Base-by-base conservation (phyloP, 1,140 invertebrate genomes). In the Tribolium castaneum region DNA sequence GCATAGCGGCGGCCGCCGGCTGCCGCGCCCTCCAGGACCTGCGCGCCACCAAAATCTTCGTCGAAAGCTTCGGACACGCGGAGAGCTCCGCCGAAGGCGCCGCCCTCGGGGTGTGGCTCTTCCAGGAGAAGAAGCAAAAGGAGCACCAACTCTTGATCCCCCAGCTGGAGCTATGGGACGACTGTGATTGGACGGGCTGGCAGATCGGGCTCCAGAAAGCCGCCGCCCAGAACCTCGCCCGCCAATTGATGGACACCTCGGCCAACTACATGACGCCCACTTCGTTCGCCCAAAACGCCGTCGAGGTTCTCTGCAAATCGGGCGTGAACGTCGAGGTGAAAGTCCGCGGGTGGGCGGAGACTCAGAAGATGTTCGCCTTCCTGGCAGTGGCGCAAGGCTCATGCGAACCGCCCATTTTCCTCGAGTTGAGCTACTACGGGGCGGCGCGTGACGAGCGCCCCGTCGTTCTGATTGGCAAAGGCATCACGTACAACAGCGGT, bases 51-150 rank as follows among this genome's bases (percentile, higher is more conserved):
- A 83, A 89, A 54, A 89, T 95, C 9, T 88, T 89, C 51, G 88
- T 95, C 6, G 94, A 95, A 84, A 90, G 92, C 7, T 94, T 94
- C 87, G 91, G 91, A 12, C 90, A 94, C 85, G 89, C 92, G 3
- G 92, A 94, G 86, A 93, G 93, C 35, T 90, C 93, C 6, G 93
- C 93, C 5, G 94, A 95, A 85, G 93, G 93, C 3, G 90, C 91
- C 12, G 85, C 87, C 9, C 86, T 95, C 70, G 89, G 89, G 45
- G 85, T 91, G 9, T 94, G 90, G 89, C 84, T 88, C 6, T 94
- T 92, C 84, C 91, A 93, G 83, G 92, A 92, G 76, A 88, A 93
- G 78, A 90, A 91, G 81, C 86, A 84, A 9, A 87, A 89, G 62
- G 84, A 89, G 34, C 87, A 90, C 72, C 87, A 88, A 66, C 87